These are phyloP conservation scores for Cathartes aura DNA, from an alignment of 2,113 vertebrate species.

Conservation along the genomic window DNA sequence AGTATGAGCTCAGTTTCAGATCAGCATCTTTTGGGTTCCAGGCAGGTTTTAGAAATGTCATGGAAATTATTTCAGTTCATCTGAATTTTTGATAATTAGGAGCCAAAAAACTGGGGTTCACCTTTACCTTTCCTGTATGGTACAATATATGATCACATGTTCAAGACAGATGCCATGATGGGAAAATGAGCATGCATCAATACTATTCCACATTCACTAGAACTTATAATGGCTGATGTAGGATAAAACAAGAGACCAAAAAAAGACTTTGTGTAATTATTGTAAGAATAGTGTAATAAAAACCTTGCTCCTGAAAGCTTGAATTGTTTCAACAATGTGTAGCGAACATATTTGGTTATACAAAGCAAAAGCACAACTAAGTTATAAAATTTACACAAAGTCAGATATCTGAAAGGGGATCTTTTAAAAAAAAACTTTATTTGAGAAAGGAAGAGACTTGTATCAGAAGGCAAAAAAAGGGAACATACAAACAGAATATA, in stretches of 20 bases:
- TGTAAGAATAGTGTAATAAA: slow-evolving; percentile 63
- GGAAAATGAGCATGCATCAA: slow-evolving; percentile 64
- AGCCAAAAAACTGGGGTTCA: not conserved
- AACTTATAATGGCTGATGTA: slow-evolving; percentile 52
- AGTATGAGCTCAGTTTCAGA: not conserved
- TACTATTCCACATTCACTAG: slow-evolving; percentile 43
- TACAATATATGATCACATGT: slow-evolving; percentile 24
- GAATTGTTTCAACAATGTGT: slow-evolving; percentile 62
- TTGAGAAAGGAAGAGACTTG: slow-evolving; percentile 89
- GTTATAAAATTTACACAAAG: slow-evolving; percentile 82
- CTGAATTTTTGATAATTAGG: not conserved
- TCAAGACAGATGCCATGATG: slow-evolving; percentile 51
- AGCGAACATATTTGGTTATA: slow-evolving; percentile 59
- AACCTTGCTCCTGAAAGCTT: slow-evolving; percentile 54
- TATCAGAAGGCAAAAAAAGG: slow-evolving; percentile 91
- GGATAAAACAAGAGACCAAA: slow-evolving; percentile 59
- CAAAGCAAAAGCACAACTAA: slow-evolving; percentile 57
- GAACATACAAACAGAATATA: slow-evolving; percentile 91
- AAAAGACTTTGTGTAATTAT: slow-evolving; percentile 72
- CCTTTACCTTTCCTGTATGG: slow-evolving; percentile 8
- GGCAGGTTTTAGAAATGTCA: not conserved
- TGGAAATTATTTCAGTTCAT: not conserved
- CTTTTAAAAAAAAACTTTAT: slow-evolving; percentile 92
- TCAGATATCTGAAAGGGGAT: slow-evolving; percentile 82
- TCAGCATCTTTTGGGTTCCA: not conserved